These are phyloP conservation scores for Cynoglossus semilaevis DNA, from an alignment of 2,113 vertebrate genomes.

Conservation along the genomic window DNA sequence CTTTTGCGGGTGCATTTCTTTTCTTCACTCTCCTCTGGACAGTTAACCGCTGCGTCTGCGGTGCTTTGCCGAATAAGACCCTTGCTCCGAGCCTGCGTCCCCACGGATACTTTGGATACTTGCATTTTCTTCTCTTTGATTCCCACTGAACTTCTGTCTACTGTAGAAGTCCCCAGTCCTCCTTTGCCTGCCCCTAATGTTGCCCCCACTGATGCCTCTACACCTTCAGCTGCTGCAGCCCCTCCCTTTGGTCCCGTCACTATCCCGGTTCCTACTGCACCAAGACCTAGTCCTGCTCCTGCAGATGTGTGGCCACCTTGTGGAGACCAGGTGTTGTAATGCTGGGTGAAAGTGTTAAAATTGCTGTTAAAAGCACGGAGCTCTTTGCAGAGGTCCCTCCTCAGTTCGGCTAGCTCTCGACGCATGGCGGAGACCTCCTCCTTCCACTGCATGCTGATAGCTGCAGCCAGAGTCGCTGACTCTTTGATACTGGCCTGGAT, in stretches of 20 bases:
- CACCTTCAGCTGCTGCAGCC: background rate
- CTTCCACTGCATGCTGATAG: constrained; percentile 80
- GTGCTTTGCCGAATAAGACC: constrained; percentile 76
- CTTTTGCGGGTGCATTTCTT: constrained; percentile 51
- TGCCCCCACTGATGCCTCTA: constrained; percentile 2
- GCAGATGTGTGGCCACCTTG: constrained; percentile 52
- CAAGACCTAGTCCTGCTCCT: constrained; percentile 37
- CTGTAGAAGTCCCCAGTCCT: constrained; percentile 23
- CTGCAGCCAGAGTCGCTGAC: constrained; percentile 74
- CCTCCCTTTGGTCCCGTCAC: background rate
- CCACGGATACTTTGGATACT: constrained; percentile 72
- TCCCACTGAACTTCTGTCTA: constrained; percentile 35
- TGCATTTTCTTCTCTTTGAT: constrained; percentile 59
- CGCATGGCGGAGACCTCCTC: constrained; percentile 81
- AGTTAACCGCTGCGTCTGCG: constrained; percentile 77
- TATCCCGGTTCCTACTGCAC: background rate
- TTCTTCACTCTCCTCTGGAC: constrained; percentile 70
- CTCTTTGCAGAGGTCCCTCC: constrained; percentile 77
- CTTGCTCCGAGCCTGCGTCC: constrained; percentile 75
- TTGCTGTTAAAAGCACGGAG: constrained; percentile 80
- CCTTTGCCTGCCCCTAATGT: background rate
- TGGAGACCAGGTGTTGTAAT: constrained; percentile 81
- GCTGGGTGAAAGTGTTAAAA: constrained; percentile 77
- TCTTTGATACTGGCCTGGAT: constrained; percentile 78
- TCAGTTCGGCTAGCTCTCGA: constrained; percentile 74